Percentiles rank a stretch among this genome's conserved stretches.
Evolutionary conservation across 1,140 invertebrate genomes (phyloP).

Genomic region (Halesus radiatus): DNA sequence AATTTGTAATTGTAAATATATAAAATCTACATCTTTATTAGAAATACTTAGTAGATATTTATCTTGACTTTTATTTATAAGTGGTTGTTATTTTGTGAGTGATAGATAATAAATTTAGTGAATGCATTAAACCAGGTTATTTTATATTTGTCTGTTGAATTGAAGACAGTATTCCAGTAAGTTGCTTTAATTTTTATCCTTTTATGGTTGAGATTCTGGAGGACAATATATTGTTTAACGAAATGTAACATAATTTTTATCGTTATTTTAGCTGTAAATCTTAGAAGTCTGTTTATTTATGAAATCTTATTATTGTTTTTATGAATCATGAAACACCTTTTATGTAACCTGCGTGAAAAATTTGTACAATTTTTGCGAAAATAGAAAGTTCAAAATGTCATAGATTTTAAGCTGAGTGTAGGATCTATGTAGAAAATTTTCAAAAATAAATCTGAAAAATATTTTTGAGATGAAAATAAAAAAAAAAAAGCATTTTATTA

Average conservation of each 20-base stretch:
- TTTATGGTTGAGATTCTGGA: not conserved
- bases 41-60: not conserved
- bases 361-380: not conserved
- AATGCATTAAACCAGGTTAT: not conserved
- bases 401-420: not conserved
- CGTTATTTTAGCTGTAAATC: not conserved
- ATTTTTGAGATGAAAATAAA: no score
- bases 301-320: no score
- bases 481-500: no score
- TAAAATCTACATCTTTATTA: slow-evolving; percentile 8
- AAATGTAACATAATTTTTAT: slow-evolving; percentile 6
- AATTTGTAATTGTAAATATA: slow-evolving; percentile 7
- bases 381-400: not conserved
- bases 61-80: no score
- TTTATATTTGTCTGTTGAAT: not conserved
- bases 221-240: not conserved
- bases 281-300: no score
- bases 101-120: not conserved
- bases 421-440: not conserved
- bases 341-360: not conserved
- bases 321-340: no score
- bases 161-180: slow-evolving; percentile 9
- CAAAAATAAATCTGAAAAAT: no score
- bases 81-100: not conserved
- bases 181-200: slow-evolving; percentile 22